A percentile compares a stretch with the other conserved stretches of the same genome.
Evolutionary conservation across 2,113 vertebrate species (phyloP).

Genomic region (Zosterops lateralis): DNA sequence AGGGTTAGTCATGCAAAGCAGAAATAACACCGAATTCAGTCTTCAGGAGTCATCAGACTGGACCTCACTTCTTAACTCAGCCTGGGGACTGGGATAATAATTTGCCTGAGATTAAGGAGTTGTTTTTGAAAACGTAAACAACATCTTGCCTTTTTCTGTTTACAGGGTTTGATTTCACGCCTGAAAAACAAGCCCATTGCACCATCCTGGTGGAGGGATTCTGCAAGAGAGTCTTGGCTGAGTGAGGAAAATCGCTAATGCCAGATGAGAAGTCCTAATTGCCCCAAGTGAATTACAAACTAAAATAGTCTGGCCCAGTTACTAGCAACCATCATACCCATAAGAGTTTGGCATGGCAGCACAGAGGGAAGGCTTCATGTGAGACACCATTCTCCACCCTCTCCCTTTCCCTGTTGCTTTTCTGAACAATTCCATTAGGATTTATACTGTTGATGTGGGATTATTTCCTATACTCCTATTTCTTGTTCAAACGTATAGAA

Average conservation of each 20-base stretch:
- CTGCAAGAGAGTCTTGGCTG: not conserved
- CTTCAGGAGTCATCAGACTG: not conserved
- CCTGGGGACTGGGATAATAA: not conserved
- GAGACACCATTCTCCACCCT: not conserved
- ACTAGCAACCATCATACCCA: not conserved
- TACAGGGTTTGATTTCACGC: not conserved
- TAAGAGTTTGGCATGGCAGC: not conserved
- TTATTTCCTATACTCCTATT: slow-evolving; percentile 51
- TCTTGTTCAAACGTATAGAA: slow-evolving; percentile 68
- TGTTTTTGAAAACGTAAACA: not conserved
- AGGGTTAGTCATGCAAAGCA: not conserved
- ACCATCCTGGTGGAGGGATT: not conserved
- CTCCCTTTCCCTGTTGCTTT: not conserved
- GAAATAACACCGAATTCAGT: not conserved
- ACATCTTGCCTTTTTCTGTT: slow-evolving; percentile 35
- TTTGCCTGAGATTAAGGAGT: not conserved
- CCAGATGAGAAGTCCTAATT: not conserved
- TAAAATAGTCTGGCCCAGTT: slow-evolving; percentile 29
- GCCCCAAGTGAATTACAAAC: not conserved
- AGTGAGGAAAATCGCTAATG: not conserved
- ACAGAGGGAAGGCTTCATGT: not conserved
- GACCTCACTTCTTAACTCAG: not conserved
- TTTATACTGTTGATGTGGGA: not conserved
- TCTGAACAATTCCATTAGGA: slow-evolving; percentile 47
- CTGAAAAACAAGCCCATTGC: not conserved